Conservation (phyloP, 2,113 vertebrate genomes). For the Murina feae region DNA sequence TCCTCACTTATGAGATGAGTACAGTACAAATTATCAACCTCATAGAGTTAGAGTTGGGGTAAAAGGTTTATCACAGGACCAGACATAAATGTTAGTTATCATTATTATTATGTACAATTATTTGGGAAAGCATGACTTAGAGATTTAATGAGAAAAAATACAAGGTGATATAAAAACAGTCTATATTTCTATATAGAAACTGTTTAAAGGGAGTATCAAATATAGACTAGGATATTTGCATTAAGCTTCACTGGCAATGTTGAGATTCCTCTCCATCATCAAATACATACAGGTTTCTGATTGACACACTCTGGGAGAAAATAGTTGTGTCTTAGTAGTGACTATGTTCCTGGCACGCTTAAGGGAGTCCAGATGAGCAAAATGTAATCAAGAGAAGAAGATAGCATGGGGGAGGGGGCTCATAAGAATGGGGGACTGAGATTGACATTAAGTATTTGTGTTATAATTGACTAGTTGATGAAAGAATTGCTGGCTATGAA, state of each 20-base stretch:
- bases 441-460: not conserved
- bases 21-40: not conserved
- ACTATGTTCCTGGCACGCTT: not conserved
- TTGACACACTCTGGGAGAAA: not conserved
- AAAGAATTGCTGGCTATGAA: not conserved
- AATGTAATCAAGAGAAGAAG: not conserved
- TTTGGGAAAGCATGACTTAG: not conserved
- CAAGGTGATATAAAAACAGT: not conserved
- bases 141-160: not conserved
- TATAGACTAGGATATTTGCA: not conserved
- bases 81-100: not conserved
- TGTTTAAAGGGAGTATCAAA: not conserved
- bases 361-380: not conserved
- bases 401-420: rapidly evolving
- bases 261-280: not conserved
- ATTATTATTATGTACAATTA: not conserved
- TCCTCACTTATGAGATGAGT: not conserved
- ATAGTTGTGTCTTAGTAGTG: not conserved
- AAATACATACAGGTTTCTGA: not conserved
- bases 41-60: not conserved
- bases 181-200: not conserved
- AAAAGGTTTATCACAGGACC: not conserved
- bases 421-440: not conserved
- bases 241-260: not conserved
- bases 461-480: not conserved